These are phyloP conservation scores for Cataglyphis cursor DNA, from an alignment of 2,888 invertebrate genomes.

Conservation along the genomic window DNA sequence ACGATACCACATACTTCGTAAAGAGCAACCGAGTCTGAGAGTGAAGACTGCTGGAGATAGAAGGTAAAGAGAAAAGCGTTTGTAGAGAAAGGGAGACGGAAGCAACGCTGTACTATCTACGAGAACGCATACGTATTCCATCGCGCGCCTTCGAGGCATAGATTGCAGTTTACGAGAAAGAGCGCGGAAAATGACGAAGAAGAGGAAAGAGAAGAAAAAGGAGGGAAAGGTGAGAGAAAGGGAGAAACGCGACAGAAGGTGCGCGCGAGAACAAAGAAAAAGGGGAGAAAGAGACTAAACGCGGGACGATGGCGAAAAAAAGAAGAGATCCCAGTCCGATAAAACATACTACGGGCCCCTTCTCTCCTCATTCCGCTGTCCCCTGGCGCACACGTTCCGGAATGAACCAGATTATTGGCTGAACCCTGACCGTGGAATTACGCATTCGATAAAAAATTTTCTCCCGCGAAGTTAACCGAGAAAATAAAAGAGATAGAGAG, in stretches of 20 bases:
- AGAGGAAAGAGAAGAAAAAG: constrained; percentile 32
- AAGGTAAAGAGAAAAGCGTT: constrained; percentile 47
- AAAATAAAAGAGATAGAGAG: constrained; percentile 12
- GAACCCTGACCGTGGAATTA: constrained; percentile 84
- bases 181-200: constrained; percentile 51
- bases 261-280: constrained; percentile 41
- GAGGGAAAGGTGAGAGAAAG: constrained; percentile 49
- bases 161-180: constrained; percentile 55
- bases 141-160: constrained; percentile 44
- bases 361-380: neutral
- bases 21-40: constrained; percentile 34
- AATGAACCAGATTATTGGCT: constrained; percentile 85
- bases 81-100: constrained; percentile 41
- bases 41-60: constrained; percentile 37
- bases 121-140: constrained; percentile 65
- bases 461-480: constrained; percentile 70
- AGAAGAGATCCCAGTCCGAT: constrained; percentile 71
- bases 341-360: constrained; percentile 62
- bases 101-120: constrained; percentile 56
- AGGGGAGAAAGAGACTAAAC: constrained; percentile 59
- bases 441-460: constrained; percentile 82
- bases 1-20: constrained; percentile 30
- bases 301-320: constrained; percentile 47
- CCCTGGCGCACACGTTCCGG: constrained; percentile 64
- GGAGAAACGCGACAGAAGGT: constrained; percentile 45